A percentile compares a stretch with the other conserved stretches of the same genome.
Evolutionary conservation across 2,888 invertebrate species (phyloP).

Genomic region (Thymelicus sylvestris): DNA sequence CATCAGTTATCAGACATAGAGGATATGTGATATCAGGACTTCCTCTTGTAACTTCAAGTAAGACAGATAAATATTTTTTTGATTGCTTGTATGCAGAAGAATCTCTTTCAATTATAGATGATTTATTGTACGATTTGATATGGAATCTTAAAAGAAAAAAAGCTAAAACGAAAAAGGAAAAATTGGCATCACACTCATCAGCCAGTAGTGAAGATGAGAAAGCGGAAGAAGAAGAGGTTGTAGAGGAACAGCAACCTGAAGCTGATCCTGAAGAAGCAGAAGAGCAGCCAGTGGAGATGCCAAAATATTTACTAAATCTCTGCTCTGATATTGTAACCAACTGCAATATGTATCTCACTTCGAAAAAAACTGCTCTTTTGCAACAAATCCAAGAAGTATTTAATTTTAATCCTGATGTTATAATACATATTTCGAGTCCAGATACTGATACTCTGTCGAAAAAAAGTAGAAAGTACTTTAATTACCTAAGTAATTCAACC

Average conservation of each 20-base stretch:
- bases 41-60: slow-evolving; percentile 83
- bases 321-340: slow-evolving; percentile 57
- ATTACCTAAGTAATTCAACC: slow-evolving; percentile 56
- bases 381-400: slow-evolving; percentile 65
- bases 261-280: slow-evolving; percentile 53
- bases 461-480: slow-evolving; percentile 61
- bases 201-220: slow-evolving; percentile 51
- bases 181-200: slow-evolving; percentile 48
- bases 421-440: slow-evolving; percentile 84
- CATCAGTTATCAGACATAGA: slow-evolving; percentile 80
- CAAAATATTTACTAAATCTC: slow-evolving; percentile 64
- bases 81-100: slow-evolving; percentile 63
- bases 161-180: slow-evolving; percentile 47
- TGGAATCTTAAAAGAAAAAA: slow-evolving; percentile 64
- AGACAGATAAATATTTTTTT: slow-evolving; percentile 51
- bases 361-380: slow-evolving; percentile 58
- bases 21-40: slow-evolving; percentile 88
- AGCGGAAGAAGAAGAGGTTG: slow-evolving; percentile 53
- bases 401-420: slow-evolving; percentile 72
- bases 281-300: slow-evolving; percentile 58
- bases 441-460: slow-evolving; percentile 80
- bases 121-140: slow-evolving; percentile 60
- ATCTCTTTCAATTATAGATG: slow-evolving; percentile 53
- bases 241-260: slow-evolving; percentile 52
- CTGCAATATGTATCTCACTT: slow-evolving; percentile 51